These are phyloP conservation scores for Sturnus vulgaris DNA, from an alignment of 2,113 vertebrate species.

Conservation along the genomic window DNA sequence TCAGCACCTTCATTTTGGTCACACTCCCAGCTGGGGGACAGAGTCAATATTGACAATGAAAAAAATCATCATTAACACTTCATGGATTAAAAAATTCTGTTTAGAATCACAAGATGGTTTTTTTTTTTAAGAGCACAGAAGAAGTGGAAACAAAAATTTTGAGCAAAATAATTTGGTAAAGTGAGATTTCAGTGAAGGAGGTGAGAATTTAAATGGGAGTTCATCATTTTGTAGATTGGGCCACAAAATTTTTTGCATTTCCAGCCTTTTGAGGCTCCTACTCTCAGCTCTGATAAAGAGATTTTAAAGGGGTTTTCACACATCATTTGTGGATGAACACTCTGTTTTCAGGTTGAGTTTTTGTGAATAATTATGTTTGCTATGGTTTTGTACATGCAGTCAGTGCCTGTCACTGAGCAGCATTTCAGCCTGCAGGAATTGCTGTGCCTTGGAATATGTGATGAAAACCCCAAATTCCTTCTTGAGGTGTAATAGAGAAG, in stretches of 20 bases:
- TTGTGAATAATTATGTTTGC: background rate
- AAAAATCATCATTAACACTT: background rate
- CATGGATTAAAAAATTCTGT: background rate
- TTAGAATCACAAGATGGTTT: background rate
- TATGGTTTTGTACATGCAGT: background rate
- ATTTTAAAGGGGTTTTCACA: background rate
- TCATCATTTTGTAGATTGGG: rapidly evolving
- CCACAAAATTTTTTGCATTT: background rate
- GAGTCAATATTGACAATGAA: background rate
- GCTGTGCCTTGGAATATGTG: background rate
- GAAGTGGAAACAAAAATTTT: background rate
- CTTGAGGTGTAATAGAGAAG: background rate
- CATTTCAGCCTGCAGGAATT: background rate
- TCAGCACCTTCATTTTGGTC: rapidly evolving
- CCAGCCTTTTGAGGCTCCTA: background rate
- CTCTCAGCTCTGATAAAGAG: background rate
- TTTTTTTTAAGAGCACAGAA: background rate
- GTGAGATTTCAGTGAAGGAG: background rate
- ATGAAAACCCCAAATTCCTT: background rate
- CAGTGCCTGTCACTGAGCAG: background rate
- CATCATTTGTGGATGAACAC: rapidly evolving
- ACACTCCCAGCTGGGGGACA: background rate
- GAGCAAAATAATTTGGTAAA: background rate
- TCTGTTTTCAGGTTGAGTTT: background rate
- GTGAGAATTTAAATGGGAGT: background rate